These are phyloP conservation scores for Tribolium castaneum DNA, from an alignment of 1,140 invertebrate genomes.

Conservation along the genomic window DNA sequence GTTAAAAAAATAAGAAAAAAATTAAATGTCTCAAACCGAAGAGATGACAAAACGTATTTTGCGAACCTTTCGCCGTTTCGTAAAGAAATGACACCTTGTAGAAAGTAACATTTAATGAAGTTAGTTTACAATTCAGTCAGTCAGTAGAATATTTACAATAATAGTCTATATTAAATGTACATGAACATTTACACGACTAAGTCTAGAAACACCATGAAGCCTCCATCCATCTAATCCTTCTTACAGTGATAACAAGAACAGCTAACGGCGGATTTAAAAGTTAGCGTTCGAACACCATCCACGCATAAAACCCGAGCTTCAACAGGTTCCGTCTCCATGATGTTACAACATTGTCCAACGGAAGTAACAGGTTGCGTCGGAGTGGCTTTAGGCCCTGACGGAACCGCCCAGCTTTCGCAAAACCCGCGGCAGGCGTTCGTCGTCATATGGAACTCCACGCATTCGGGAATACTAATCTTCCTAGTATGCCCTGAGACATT, in stretches of 20 bases:
- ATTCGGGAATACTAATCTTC: constrained; percentile 82
- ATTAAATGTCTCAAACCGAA: no score
- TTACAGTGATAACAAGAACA: constrained; percentile 89
- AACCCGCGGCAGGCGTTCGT: constrained; percentile 89
- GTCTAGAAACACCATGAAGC: background rate
- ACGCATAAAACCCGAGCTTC: constrained; percentile 79
- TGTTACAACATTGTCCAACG: constrained; percentile 89
- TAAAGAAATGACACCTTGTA: background rate
- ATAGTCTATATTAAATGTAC: constrained; percentile 45
- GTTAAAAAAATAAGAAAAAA: no score
- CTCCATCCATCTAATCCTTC: constrained; percentile 71
- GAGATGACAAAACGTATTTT: no score
- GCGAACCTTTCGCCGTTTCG: no score
- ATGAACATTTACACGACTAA: constrained; percentile 44
- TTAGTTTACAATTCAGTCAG: constrained; percentile 48
- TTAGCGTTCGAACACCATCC: constrained; percentile 78
- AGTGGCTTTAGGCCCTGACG: constrained; percentile 72
- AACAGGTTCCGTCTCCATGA: constrained; percentile 85
- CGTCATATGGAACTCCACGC: constrained; percentile 84
- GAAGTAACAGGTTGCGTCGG: constrained; percentile 81
- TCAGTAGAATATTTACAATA: constrained; percentile 58
- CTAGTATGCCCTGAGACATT: constrained; percentile 77
- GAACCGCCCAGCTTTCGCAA: constrained; percentile 85
- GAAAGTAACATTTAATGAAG: constrained; percentile 36
- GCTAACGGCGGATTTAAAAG: constrained; percentile 85